phyloP scores from a whole-genome alignment of 2,113 vertebrate genomes.

The Suncus etruscus region DNA sequence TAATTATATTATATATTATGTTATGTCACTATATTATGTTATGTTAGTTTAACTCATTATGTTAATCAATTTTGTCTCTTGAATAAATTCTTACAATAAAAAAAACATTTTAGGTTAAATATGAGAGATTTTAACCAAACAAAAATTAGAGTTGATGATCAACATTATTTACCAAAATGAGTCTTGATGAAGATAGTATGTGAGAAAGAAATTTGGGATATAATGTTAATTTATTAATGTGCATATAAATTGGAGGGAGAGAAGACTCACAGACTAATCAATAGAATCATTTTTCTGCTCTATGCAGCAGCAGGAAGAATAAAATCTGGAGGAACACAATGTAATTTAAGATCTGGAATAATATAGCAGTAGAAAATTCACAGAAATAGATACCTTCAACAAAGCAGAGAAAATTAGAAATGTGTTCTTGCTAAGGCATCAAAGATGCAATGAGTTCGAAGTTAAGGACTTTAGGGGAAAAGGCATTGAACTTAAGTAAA shows the following conservation, averaged over 20 bases:
- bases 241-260: not conserved
- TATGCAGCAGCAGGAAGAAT: constrained; percentile 47
- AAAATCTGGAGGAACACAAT: not conserved
- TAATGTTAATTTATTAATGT: constrained; percentile 33
- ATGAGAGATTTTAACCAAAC: constrained; percentile 45
- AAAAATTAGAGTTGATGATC: constrained; percentile 22
- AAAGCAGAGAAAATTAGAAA: constrained; percentile 37
- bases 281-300: constrained; percentile 12
- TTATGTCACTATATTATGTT: too few species aligned
- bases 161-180: constrained; percentile 58
- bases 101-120: constrained; percentile 60
- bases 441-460: constrained; percentile 4
- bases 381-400: constrained; percentile 38
- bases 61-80: too few species aligned
- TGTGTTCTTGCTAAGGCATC: not conserved
- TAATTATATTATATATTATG: too few species aligned
- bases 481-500: not conserved
- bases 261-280: constrained; percentile 36
- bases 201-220: constrained; percentile 23
- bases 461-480: not conserved
- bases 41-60: too few species aligned
- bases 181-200: not conserved
- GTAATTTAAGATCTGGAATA: constrained; percentile 62
- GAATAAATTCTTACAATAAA: too few species aligned
- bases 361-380: constrained; percentile 32